Base-by-base conservation (phyloP, 2,797 vertebrate species). In the Poeciliopsis presidionis region DNA sequence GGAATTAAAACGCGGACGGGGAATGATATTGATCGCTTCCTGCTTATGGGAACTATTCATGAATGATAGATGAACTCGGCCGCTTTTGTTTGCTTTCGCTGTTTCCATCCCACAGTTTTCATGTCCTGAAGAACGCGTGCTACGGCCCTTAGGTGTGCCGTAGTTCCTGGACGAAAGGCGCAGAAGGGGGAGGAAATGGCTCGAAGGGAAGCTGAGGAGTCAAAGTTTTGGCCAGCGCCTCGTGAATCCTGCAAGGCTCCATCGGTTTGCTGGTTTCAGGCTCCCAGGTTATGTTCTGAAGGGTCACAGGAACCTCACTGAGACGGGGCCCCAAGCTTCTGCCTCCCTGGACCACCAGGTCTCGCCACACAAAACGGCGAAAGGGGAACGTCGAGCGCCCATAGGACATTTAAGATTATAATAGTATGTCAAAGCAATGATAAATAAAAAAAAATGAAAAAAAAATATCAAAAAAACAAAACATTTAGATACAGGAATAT, bases 221-320 rank as follows among this genome's bases (percentile, higher is more conserved):
- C 90, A 91, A 91, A 90, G 93, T 90, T 87, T 36, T 14, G 30
- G 30, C 59, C 13, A 61, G 89, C 63, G 5, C 30, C 84, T 86
- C 72, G 84, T 92, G 93, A 93, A 94, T 94, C 43, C 86, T 83
- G 83, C 87, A 79, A 90, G 91, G 92, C 93, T 93, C 89, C 93
- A 94, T 93, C 88, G 82, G 89, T 80, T 89, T 41, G 81, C 89
- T 75, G 84, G 76, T 80, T 87, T 81, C 81, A 86, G 92, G 91
- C 91, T 93, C 61, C 74, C 92, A 83, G 88, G 89, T 91, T 93
- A 93, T 94, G 89, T 94, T 93, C 92, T 75, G 72, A 77, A 94
- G 93, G 92, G 92, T 92, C 88, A 93, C 90, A 92, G 89, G 84
- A 82, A 80, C 84, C 81, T 81, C 76, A n/a, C 82, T 33, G 33